phyloP scores from a whole-genome alignment of 1,140 invertebrate genomes.

The Musca domestica region DNA sequence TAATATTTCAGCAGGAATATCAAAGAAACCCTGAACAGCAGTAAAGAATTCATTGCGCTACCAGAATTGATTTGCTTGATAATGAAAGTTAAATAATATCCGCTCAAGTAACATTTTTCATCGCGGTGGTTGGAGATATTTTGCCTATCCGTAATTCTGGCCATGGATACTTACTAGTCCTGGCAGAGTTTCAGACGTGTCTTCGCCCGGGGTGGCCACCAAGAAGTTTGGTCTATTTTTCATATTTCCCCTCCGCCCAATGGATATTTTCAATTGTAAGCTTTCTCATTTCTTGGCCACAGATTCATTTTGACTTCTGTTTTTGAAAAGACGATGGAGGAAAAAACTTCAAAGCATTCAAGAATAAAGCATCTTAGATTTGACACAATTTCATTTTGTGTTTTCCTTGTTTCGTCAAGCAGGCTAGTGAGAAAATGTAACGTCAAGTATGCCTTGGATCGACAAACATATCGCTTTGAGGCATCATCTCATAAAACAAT shows the following conservation, averaged over 20 bases:
- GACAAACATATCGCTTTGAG: conserved; percentile 3
- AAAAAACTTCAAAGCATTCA: conserved; percentile 10
- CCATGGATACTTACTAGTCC: too few species aligned
- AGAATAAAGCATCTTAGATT: neutral
- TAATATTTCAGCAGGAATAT: too few species aligned
- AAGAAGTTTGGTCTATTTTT: too few species aligned
- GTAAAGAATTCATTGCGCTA: too few species aligned
- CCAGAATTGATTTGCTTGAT: too few species aligned
- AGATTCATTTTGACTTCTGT: neutral
- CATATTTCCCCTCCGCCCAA: neutral
- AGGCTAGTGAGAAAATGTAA: neutral
- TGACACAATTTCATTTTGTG: conserved; percentile 7
- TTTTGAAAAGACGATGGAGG: neutral
- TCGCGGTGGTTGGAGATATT: too few species aligned
- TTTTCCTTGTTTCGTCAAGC: neutral
- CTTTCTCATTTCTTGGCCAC: neutral
- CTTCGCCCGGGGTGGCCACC: too few species aligned
- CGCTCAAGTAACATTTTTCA: too few species aligned
- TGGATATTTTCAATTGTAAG: neutral
- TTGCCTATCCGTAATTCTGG: too few species aligned
- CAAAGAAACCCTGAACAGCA: too few species aligned
- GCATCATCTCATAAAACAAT: conserved; percentile 8
- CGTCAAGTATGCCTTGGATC: conserved; percentile 4
- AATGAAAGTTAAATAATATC: too few species aligned
- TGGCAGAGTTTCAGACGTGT: too few species aligned